Evolutionary conservation across 2,113 vertebrate species (phyloP), one percentile per base, ranked within the genome.

Genomic region (Ctenomys sociabilis): DNA sequence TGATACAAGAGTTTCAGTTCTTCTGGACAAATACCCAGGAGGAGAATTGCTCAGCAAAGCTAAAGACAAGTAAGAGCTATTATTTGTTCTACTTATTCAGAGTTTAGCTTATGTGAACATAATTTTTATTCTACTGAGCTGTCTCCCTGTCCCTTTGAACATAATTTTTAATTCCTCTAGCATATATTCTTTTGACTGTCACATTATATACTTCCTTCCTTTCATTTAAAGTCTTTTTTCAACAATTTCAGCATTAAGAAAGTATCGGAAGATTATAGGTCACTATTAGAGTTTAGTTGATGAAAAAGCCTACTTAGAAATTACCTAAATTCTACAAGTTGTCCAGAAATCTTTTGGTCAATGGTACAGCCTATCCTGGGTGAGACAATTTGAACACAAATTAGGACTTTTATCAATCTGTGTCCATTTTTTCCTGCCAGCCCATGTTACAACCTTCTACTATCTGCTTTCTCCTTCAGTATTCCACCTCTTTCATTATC

Each of bases 381-480:
- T 68, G 22, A 13, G 7, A 1, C 7, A 40, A 2, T 61, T 59
- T 14, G 63, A 85, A 16, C 3, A 77, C 1, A 17, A 4, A 37
- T 35, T 57, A 61, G 26, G 5, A 5, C 28, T 19, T 61, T 2
- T n/a, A 24, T 63, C 16, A 22, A 64, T 40, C 13, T 43, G 21
- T n/a, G 17, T 1, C 37, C 5, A 17, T 30, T 73, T 73, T 12
- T 72, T 6, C 43, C 45, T 2, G 77, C 37, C 26, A 52, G 5
- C 26, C 3, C 32, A 22, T 28, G 28, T 4, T 40, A 0, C 32
- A 5, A 24, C 40, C 9, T 24, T 81, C 5, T 89, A 14, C n/a
- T 7, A 63, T 19, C 1, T 22, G 1, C 30, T 24, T 10, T 0
- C 0, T 7, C 37, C 4, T 19, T 5, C 43, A 85, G 16, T 3